phyloP scores from a whole-genome alignment of 2,888 invertebrate genomes.

The Fragum whitleyi region DNA sequence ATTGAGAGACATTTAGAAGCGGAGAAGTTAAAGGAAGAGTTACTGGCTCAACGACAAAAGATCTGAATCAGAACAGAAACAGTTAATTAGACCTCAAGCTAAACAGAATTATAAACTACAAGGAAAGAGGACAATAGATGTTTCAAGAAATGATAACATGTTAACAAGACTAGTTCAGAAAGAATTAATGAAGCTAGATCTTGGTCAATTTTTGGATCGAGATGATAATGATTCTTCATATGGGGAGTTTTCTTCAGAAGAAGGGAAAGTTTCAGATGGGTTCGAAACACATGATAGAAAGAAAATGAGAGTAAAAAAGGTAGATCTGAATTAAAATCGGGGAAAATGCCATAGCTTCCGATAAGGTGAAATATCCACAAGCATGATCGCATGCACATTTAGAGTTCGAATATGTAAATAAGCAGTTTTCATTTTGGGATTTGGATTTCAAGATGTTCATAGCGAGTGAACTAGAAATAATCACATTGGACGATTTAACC shows the following conservation, averaged over 20 bases:
- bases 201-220: background rate
- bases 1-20: background rate
- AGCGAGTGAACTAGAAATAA: constrained; percentile 3
- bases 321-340: background rate
- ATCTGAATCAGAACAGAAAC: background rate
- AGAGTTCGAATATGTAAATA: constrained; percentile 16
- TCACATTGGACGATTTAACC: background rate
- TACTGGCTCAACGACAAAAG: background rate
- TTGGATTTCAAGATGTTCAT: constrained; percentile 19
- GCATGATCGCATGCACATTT: constrained; percentile 3
- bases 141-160: background rate
- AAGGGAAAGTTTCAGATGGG: background rate
- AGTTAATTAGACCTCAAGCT: background rate
- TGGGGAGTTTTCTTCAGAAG: background rate
- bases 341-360: constrained; percentile 14
- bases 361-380: constrained; percentile 5
- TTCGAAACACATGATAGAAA: background rate
- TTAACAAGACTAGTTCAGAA: constrained; percentile 1
- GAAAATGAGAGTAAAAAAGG: background rate
- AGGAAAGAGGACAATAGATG: constrained; percentile 4
- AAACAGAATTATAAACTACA: background rate
- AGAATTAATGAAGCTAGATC: constrained; percentile 18
- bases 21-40: background rate
- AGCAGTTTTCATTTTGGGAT: background rate
- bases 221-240: background rate